These are phyloP conservation scores for Abrostola tripartita DNA, from an alignment of 2,888 invertebrate genomes.

Conservation along the genomic window DNA sequence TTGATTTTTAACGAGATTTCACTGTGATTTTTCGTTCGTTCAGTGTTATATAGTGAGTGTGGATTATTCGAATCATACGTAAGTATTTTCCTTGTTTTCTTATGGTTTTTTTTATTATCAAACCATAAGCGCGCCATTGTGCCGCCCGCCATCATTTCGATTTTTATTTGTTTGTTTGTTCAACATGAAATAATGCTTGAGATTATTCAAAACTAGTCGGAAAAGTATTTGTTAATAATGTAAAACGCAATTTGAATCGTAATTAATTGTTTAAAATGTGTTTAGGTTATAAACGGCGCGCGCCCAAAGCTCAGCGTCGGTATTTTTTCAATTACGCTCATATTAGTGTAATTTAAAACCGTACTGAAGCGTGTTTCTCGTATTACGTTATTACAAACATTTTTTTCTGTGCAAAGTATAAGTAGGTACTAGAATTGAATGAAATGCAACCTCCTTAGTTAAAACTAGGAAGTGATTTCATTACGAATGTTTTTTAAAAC, in stretches of 20 bases:
- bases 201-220: conserved; percentile 8
- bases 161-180: conserved; percentile 62
- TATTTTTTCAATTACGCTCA: conserved; percentile 26
- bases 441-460: conserved; percentile 27
- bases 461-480: conserved; percentile 33
- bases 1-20: conserved; percentile 60
- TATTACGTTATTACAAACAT: conserved; percentile 32
- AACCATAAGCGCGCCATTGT: conserved; percentile 74
- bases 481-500: conserved; percentile 28
- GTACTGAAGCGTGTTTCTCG: conserved; percentile 19
- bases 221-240: background rate
- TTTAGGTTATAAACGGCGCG: conserved; percentile 48
- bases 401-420: conserved; percentile 9
- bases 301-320: conserved; percentile 30
- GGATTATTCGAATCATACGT: conserved; percentile 65
- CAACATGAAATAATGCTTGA: conserved; percentile 28
- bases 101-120: conserved; percentile 34
- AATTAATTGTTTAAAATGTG: conserved; percentile 2
- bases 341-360: conserved; percentile 25
- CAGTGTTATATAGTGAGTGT: conserved; percentile 64
- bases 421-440: conserved; percentile 18
- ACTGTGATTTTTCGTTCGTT: conserved; percentile 58
- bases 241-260: background rate
- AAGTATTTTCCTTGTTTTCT: conserved; percentile 63
- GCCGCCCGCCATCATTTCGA: conserved; percentile 82